Conservation (phyloP, 2,113 vertebrate genomes). For the Ondatra zibethicus region DNA sequence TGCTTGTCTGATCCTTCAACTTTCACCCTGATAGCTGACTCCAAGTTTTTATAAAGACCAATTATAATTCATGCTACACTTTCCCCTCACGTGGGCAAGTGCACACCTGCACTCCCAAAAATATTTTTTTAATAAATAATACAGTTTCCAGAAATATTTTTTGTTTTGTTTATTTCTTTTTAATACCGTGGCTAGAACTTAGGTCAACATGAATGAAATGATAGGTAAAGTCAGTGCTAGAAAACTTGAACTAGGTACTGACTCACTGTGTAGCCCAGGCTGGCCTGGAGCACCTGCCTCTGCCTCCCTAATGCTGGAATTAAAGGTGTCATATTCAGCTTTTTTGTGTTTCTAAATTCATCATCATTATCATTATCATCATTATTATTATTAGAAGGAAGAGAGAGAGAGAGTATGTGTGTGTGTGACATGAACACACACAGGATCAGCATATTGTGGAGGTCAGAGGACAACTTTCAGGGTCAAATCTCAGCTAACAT, state of each 20-base stretch:
- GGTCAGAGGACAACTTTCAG: background rate
- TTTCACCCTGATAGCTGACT: too few species aligned
- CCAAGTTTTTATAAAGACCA: too few species aligned
- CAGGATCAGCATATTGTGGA: background rate
- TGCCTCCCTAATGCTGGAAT: background rate
- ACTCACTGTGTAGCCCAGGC: background rate
- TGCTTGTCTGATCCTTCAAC: too few species aligned
- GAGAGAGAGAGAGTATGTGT: background rate
- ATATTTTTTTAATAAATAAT: background rate
- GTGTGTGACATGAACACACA: background rate
- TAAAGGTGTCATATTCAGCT: background rate
- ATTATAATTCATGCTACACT: too few species aligned
- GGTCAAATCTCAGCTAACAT: background rate
- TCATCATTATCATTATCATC: too few species aligned
- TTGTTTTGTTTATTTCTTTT: background rate
- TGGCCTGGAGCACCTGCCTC: background rate
- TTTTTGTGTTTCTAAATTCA: background rate
- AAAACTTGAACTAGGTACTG: background rate
- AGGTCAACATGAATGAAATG: background rate
- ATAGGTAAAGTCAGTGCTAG: background rate
- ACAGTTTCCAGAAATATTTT: background rate
- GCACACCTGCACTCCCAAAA: background rate
- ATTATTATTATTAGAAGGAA: too few species aligned
- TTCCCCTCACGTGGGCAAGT: background rate
- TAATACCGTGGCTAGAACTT: background rate